Conservation (phyloP, 2,113 vertebrate species). For the Erpornis zantholeuca region DNA sequence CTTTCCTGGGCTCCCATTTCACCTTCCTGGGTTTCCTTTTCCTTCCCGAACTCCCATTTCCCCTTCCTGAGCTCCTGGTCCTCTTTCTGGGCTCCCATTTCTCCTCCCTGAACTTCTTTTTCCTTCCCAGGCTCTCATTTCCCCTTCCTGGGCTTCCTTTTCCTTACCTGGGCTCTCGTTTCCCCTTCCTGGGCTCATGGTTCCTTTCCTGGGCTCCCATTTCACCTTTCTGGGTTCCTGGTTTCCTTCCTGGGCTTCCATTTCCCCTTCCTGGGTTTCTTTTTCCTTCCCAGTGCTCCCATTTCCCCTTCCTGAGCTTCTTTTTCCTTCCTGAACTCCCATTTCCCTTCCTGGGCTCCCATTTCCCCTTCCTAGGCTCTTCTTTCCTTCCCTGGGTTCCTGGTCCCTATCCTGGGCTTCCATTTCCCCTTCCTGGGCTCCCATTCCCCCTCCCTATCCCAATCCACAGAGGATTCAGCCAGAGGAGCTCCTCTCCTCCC, state of each 20-base stretch:
- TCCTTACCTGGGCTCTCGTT: no score
- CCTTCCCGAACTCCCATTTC: no score
- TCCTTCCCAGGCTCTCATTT: background rate
- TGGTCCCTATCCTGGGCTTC: no score
- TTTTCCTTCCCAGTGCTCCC: background rate
- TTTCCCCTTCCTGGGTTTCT: background rate
- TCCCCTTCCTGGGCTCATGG: no score
- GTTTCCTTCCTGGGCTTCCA: background rate
- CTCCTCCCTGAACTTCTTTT: background rate
- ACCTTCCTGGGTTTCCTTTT: no score
- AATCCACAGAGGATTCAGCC: background rate
- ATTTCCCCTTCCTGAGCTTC: no score
- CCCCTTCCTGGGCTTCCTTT: no score
- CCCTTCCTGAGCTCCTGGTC: background rate
- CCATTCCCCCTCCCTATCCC: background rate
- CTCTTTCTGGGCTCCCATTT: background rate
- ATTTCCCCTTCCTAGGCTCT: no score
- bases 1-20: no score
- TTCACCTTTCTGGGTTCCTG: background rate
- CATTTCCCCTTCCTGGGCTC: background rate
- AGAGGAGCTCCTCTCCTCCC: background rate
- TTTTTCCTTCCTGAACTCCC: no score
- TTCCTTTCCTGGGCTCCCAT: accelerated
- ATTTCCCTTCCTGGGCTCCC: no score
- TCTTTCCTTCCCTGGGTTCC: no score